These are phyloP conservation scores for Resseliella maxima DNA, from an alignment of 2,888 invertebrate genomes.

Conservation along the genomic window DNA sequence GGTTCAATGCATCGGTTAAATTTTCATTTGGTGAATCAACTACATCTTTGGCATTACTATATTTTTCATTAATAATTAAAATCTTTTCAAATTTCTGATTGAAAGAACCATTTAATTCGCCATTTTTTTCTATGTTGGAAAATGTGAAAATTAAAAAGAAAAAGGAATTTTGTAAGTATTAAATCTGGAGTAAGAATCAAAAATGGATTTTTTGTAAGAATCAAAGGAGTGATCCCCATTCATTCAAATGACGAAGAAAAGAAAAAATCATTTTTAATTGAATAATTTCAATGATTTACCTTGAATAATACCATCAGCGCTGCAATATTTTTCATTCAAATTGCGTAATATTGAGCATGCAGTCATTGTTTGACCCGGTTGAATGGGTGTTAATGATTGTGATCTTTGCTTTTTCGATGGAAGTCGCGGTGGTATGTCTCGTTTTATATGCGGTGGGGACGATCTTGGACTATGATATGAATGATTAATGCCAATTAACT, in stretches of 20 bases:
- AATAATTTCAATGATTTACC: conserved; percentile 60
- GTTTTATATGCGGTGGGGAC: conserved; percentile 70
- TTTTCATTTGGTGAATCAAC: conserved; percentile 68
- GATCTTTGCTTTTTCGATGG: conserved; percentile 78
- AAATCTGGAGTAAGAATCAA: neutral
- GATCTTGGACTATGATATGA: conserved; percentile 69
- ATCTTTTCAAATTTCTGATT: conserved; percentile 60
- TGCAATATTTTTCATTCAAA: conserved; percentile 74
- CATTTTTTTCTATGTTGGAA: conserved; percentile 39
- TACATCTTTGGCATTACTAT: conserved; percentile 77
- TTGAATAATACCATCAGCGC: conserved; percentile 77
- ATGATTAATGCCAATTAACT: conserved; percentile 60
- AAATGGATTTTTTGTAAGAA: neutral
- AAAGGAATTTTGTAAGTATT: neutral
- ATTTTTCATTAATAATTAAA: conserved; percentile 68
- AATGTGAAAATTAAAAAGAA: neutral
- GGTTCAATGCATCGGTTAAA: conserved; percentile 68
- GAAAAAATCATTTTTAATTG: too few species aligned
- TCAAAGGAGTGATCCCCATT: neutral
- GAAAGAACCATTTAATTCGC: conserved; percentile 57
- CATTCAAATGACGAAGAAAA: neutral
- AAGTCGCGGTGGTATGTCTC: conserved; percentile 69
- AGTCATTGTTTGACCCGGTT: conserved; percentile 60
- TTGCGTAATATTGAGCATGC: conserved; percentile 18
- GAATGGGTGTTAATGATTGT: conserved; percentile 80